Base-by-base conservation (phyloP, 2,888 invertebrate species). In the Eupithecia dodoneata region DNA sequence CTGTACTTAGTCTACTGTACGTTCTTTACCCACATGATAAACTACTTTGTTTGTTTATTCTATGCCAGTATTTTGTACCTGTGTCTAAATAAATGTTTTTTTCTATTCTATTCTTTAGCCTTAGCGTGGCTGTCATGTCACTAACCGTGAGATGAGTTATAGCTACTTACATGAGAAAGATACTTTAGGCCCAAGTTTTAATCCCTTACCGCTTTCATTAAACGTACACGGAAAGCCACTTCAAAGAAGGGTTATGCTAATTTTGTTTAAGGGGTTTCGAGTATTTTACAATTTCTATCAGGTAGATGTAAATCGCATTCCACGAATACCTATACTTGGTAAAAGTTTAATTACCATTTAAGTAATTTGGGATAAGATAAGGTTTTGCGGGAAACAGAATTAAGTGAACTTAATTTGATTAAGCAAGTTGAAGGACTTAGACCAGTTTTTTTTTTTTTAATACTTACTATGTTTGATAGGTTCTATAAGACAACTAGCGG, bases 161-260 rank as follows among this genome's bases (percentile, higher is more conserved):
- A 59, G 18, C 3, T 63, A 30, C 18, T 3, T 63, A 63, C 30
- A 63, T 59, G 10, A 18, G 9, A 9, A 59, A 59, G 18, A 18
- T 18, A 45, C 10, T 9, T 47, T 1, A 63, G 30, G 66, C 66
- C 15, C 41, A 42, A 66, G 66, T 66, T 66, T 66, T 6, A 42
- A 66, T 66, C 66, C 42, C 66, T 3, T 66, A 65, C 18, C 49
- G 47, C 42, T 49, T 72, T n/a, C 44, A 72, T 44, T 47, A 70
- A 49, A 52, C 18, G 65, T 73, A 85, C 86, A 86, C 79, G 83
- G 73, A 82, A 86, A 84, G 81, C 85, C 87, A 86, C 86, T 88
- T 83, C 82, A 79, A 75, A 73, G 42, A 67, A 18, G 71, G 52
- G 71, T 71, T 69, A 76, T 76, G 80, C 77, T 80, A 86, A 86